Evolutionary conservation across 2,888 invertebrate genomes (phyloP), one percentile per base, ranked within the genome.

Genomic region (Buathra laborator): DNA sequence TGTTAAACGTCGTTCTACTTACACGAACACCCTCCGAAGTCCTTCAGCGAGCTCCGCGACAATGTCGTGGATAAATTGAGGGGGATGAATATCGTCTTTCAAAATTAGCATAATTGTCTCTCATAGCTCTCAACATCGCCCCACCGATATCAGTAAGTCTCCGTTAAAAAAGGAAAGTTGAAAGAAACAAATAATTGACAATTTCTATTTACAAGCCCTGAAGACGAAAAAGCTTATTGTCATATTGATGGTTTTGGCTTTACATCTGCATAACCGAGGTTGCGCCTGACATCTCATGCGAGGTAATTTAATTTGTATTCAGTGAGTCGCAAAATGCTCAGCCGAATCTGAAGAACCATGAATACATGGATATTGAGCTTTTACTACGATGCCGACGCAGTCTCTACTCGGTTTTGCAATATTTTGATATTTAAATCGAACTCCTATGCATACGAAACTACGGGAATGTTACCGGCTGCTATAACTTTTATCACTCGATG

Each of bases 41-140:
- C 24, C 56, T 16, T 37, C 53, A 37, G 56, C 44, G 43, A 43
- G 19, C 29, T 24, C 71, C 24, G 6, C 14, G 16, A 16, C 37
- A 53, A 32, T 56, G 44, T 44, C 56, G 37, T 12, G 71, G 24
- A 72, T 72, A 72, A 72, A 56, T 72, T 59, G 43, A 10, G 24
- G 48, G 56, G 56, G 56, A 56, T 56, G 24, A 19, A 72, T 72
- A 56, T 72, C 37, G 19, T 44, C 48, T n/a, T 29, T 37, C 37
- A 43, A 56, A 72, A 72, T 72, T 72, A 72, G 44, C 71, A 72
- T 72, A 72, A 72, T 70, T 51, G 70, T 70, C 19, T 43, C 24
- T 12, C 56, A 53, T 24, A 14, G 12, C 71, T 53, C 56, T 72
- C 56, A 6, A 14, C 71, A 1, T 59, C 62, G 53, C 53, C 10